Conservation (phyloP, 1,140 invertebrate genomes). For the Bacillus rossius region DNA sequence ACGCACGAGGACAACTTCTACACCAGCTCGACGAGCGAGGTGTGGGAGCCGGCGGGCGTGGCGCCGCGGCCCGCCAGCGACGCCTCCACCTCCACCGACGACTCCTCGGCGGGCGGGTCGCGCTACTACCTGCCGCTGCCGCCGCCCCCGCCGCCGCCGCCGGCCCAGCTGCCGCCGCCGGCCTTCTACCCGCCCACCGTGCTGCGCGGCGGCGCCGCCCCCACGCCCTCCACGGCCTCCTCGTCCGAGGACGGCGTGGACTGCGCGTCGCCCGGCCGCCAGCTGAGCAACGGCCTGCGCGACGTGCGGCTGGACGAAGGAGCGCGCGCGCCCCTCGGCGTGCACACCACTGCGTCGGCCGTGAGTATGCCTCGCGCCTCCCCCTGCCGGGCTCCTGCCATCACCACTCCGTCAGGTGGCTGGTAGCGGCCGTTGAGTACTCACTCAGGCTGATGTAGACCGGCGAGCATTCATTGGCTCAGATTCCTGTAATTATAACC, state of each 20-base stretch:
- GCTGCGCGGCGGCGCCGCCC: constrained; percentile 13
- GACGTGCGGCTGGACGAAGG: not conserved
- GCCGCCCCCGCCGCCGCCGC: not conserved
- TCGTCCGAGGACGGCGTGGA: constrained; percentile 10
- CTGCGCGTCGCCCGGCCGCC: not conserved
- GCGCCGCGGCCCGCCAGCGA: not conserved
- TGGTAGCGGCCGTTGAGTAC: too few relatives aligned
- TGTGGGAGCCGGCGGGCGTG: constrained; percentile 8
- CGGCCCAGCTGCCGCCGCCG: not conserved
- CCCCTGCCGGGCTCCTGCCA: too few relatives aligned
- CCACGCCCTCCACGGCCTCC: constrained; percentile 5
- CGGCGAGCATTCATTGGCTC: too few relatives aligned
- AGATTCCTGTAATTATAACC: too few relatives aligned
- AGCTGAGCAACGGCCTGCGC: constrained; percentile 4
- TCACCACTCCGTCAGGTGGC: too few relatives aligned
- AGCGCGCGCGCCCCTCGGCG: not conserved
- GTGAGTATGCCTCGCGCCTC: constrained; percentile 5
- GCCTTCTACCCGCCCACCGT: constrained; percentile 7
- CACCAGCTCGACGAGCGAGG: constrained; percentile 58
- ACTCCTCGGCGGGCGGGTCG: not conserved
- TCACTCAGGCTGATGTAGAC: too few relatives aligned
- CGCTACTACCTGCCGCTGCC: not conserved
- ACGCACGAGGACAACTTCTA: constrained; percentile 69
- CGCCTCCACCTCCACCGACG: not conserved
- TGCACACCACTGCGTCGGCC: constrained; percentile 14